phyloP scores from a whole-genome alignment of 1,140 invertebrate genomes.

The Ladona fulva region DNA sequence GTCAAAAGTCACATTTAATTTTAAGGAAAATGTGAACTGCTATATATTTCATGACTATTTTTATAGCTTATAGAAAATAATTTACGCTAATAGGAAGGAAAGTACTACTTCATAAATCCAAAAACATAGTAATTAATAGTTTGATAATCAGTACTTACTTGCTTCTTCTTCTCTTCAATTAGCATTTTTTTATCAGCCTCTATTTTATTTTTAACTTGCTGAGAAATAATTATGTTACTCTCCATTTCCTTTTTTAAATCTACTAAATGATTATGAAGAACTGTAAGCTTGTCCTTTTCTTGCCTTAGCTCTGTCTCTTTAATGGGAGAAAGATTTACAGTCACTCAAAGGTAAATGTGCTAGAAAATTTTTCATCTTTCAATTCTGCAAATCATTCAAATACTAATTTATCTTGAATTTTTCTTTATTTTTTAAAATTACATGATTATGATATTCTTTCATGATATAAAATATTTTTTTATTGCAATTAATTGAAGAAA shows the following conservation, averaged over 20 bases:
- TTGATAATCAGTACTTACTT: background rate
- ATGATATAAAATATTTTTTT: background rate
- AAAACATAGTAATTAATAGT: background rate
- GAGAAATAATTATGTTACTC: background rate
- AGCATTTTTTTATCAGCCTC: conserved; percentile 19
- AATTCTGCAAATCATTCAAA: background rate
- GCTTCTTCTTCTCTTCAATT: conserved; percentile 24
- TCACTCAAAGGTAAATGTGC: too few relatives aligned
- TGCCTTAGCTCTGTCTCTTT: background rate
- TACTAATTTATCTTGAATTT: background rate
- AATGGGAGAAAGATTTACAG: background rate
- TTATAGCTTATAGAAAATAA: background rate
- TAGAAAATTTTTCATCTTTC: background rate
- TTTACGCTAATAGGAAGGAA: background rate
- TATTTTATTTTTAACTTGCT: background rate
- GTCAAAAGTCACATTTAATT: background rate
- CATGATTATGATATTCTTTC: background rate
- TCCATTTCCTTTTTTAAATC: background rate
- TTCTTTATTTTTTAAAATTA: background rate
- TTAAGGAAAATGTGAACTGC: background rate
- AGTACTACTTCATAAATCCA: background rate
- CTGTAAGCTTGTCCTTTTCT: background rate
- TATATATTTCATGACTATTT: background rate
- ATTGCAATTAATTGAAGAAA: background rate
- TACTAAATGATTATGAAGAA: background rate